Evolutionary conservation across 37 sponge, comb jelly and placozoan genomes (phyloP).

Genomic region (Tethya wilhelma): DNA sequence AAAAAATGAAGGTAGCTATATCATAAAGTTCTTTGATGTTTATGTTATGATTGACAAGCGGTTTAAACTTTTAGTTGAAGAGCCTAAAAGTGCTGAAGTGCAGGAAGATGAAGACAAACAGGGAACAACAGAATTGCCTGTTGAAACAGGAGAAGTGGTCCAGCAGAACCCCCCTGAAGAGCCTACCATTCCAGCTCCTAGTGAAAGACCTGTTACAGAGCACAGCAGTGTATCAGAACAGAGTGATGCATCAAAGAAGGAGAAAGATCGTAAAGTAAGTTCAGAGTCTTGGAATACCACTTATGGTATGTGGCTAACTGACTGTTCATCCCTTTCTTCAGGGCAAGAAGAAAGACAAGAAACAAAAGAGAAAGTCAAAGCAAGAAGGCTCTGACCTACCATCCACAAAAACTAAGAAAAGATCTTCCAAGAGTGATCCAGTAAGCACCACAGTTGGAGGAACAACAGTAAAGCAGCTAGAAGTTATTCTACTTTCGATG

Average conservation of each 20-base stretch:
- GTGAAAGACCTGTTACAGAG: background rate
- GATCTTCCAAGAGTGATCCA: background rate
- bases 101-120: background rate
- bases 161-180: too few relatives aligned
- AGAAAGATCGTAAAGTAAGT: slow-evolving; percentile 1
- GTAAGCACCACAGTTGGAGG: background rate
- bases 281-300: background rate
- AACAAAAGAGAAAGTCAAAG: slow-evolving; percentile 17
- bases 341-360: slow-evolving; percentile 17
- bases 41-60: too few relatives aligned
- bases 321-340: background rate
- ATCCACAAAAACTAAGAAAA: background rate
- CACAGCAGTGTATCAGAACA: background rate
- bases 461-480: slow-evolving; percentile 15
- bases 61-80: too few relatives aligned
- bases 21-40: too few relatives aligned
- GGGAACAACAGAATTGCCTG: too few relatives aligned
- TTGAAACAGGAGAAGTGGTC: too few relatives aligned
- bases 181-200: too few relatives aligned
- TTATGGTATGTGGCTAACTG: background rate
- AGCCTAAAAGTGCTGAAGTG: background rate
- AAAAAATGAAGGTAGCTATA: too few relatives aligned
- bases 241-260: slow-evolving; percentile 7
- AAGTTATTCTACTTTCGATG: slow-evolving; percentile 19
- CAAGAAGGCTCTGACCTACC: background rate